Evolutionary conservation across 92 coral and sea anemone genomes (phyloP).

Genomic region (Pocillopora meandrina): DNA sequence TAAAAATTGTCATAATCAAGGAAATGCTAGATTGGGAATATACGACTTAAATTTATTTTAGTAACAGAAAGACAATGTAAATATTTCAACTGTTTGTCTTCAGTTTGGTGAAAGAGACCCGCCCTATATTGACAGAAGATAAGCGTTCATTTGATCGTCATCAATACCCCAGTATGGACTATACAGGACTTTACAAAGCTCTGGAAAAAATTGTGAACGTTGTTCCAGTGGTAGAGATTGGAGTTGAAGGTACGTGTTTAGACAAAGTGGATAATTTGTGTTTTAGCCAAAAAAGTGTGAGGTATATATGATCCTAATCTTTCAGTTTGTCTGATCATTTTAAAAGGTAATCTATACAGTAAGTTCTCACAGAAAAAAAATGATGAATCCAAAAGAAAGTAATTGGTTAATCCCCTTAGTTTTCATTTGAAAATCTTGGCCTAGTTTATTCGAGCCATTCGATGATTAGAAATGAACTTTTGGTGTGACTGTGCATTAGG

Average conservation of each 20-base stretch:
- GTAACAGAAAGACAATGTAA: too few species aligned
- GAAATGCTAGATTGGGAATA: too few species aligned
- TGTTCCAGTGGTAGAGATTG: constrained; percentile 90
- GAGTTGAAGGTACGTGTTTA: constrained; percentile 77
- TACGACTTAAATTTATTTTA: too few species aligned
- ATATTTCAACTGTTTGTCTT: background rate
- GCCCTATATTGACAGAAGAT: constrained; percentile 78
- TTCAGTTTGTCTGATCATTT: background rate
- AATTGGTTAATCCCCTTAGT: too few species aligned
- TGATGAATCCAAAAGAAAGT: too few species aligned
- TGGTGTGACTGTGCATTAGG: too few species aligned
- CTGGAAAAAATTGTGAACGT: constrained; percentile 84
- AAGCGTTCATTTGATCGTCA: constrained; percentile 79
- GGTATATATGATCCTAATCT: background rate
- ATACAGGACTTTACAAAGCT: constrained; percentile 84
- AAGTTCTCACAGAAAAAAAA: too few species aligned
- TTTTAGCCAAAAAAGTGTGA: background rate
- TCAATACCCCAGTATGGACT: constrained; percentile 85
- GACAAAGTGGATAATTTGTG: background rate
- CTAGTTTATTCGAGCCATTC: too few species aligned
- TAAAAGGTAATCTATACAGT: too few species aligned
- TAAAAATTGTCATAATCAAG: too few species aligned
- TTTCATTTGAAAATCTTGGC: too few species aligned
- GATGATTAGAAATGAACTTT: too few species aligned
- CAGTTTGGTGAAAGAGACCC: constrained; percentile 92